phyloP scores from a whole-genome alignment of 2,113 vertebrate species.

The Brachypteracias leptosomus region DNA sequence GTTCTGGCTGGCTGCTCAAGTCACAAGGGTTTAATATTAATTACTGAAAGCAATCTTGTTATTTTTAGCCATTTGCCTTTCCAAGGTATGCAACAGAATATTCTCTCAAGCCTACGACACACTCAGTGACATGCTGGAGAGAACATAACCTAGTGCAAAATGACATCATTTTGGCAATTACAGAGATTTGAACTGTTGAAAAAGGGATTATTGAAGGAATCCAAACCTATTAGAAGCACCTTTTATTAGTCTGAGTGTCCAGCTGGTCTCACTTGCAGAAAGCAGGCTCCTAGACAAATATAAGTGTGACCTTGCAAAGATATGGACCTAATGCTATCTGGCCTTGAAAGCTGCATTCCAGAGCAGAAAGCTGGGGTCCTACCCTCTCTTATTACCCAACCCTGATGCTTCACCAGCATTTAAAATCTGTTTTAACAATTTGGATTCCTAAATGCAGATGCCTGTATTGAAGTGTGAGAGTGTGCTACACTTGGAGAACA shows the following conservation, averaged over 20 bases:
- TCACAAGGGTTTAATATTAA: background rate
- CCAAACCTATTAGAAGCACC: background rate
- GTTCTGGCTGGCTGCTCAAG: background rate
- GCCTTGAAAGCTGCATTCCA: background rate
- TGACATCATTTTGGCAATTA: background rate
- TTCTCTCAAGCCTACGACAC: background rate
- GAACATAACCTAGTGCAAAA: background rate
- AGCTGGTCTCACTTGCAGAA: background rate
- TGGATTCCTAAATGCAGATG: background rate
- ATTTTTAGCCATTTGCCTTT: background rate
- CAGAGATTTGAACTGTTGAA: background rate
- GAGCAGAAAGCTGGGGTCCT: background rate
- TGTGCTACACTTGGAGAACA: background rate
- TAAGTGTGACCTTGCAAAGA: background rate
- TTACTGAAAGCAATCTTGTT: background rate
- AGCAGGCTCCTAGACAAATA: background rate
- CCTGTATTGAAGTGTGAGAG: background rate
- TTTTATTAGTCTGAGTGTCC: background rate
- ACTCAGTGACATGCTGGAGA: background rate
- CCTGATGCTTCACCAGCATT: background rate
- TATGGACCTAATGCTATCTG: background rate
- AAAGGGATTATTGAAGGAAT: background rate
- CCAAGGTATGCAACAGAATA: background rate
- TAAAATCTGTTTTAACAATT: slow-evolving; percentile 22
- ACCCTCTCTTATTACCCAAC: background rate